These are phyloP conservation scores for Agrypnus murinus DNA, from an alignment of 2,888 invertebrate species.

Conservation along the genomic window DNA sequence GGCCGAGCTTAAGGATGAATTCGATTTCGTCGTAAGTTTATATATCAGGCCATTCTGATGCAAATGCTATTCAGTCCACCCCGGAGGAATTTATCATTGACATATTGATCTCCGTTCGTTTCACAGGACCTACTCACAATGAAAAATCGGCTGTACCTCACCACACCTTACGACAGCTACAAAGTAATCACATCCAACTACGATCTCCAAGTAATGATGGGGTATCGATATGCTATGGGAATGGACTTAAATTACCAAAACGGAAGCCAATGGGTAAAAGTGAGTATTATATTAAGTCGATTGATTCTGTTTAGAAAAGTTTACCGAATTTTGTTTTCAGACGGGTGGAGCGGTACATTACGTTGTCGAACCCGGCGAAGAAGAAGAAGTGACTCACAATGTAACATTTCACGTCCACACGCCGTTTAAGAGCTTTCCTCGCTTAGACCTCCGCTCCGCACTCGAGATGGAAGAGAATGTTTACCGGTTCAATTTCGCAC, in stretches of 20 bases:
- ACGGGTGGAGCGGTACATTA: conserved; percentile 74
- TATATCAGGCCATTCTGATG: conserved; percentile 55
- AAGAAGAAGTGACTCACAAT: conserved; percentile 68
- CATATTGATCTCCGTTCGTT: conserved; percentile 46
- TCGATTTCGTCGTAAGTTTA: conserved; percentile 73
- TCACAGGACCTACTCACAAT: conserved; percentile 71
- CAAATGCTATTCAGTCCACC: conserved; percentile 53
- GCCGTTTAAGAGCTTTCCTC: conserved; percentile 73
- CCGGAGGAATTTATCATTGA: conserved; percentile 47
- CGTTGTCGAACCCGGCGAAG: conserved; percentile 68
- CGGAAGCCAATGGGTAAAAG: conserved; percentile 69
- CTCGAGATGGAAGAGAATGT: conserved; percentile 73
- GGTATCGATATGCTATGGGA: conserved; percentile 71
- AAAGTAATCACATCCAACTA: conserved; percentile 73
- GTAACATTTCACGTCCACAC: conserved; percentile 73
- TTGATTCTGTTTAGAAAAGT: not conserved
- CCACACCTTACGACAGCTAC: conserved; percentile 73
- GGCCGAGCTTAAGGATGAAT: conserved; percentile 75
- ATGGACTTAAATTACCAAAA: conserved; percentile 72
- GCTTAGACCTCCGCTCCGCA: conserved; percentile 70
- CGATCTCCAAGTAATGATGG: conserved; percentile 71
- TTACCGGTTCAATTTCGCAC: conserved; percentile 72
- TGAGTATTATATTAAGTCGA: conserved; percentile 54
- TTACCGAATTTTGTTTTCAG: conserved; percentile 59
- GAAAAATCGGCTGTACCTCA: conserved; percentile 75